Base-by-base conservation (phyloP, 2,888 invertebrate genomes). In the Ennomos fuscantarius region DNA sequence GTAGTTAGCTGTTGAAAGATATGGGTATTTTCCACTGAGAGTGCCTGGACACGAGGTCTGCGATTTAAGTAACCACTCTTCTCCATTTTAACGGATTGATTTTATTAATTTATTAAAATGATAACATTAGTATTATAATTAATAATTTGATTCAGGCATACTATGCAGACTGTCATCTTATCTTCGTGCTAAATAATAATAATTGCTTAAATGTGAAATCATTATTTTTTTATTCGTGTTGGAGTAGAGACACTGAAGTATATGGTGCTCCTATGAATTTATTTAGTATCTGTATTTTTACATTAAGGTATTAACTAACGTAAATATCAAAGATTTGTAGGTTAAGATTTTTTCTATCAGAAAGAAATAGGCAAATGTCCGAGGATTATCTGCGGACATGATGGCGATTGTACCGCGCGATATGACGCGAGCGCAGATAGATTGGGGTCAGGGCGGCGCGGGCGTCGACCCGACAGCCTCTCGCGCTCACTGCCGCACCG, bases 391-490 rank as follows among this genome's bases (percentile, higher is more conserved):
- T 36, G 8, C 10, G 10, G 15, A 10, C 31, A n/a, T 48, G 54
- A 52, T 58, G 58, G 58, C n/a, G 10, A 49, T 42, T 35, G 45
- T 54, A 46, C 35, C 86, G 90, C 86, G 84, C 86, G 83, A 85
- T 88, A 90, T 93, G 93, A 90, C 89, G 90, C 87, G 89, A 86
- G 88, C 85, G 84, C 85, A 78, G 75, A 74, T 76, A 83, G 78
- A 91, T 90, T 90, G 89, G 81, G 91, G 92, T 92, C 89, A 91
- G 89, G 89, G 91, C 90, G 87, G 83, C 90, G 90, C 89, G 90
- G 91, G 67, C 90, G 87, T 84, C 91, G 91, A 92, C 88, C 91
- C 76, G 84, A 39, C 81, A 79, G 85, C 84, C 85, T 81, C 85
- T 76, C 78, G 74, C 74, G 61, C 69, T 73, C 76, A 70, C 72